A percentile compares a stretch with the other conserved stretches of the same genome.
Conservation (phyloP, 2,797 vertebrate genomes). For the Hephaestus fuliginosus region DNA sequence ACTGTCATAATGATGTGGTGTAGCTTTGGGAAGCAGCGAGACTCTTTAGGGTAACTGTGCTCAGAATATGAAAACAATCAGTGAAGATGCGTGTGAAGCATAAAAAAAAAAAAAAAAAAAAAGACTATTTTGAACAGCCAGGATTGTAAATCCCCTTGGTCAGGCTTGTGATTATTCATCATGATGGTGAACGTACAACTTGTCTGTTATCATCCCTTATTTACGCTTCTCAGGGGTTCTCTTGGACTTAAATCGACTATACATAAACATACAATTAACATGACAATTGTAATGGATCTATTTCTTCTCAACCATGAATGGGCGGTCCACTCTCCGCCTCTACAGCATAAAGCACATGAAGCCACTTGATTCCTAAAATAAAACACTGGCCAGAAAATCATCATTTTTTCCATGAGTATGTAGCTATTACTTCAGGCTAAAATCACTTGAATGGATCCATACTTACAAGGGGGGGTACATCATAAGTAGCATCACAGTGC, state of each 20-base stretch:
- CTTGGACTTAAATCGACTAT: no score
- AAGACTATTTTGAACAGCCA: background rate
- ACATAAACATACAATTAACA: background rate
- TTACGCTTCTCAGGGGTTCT: background rate
- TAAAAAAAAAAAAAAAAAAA: background rate
- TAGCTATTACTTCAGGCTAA: background rate
- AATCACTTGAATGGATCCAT: constrained; percentile 6
- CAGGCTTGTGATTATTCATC: background rate
- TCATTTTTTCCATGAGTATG: background rate
- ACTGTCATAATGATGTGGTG: background rate
- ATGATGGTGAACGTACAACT: background rate
- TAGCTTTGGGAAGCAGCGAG: background rate
- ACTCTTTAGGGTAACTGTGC: background rate
- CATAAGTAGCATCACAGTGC: background rate
- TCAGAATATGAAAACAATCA: background rate
- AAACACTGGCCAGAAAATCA: background rate
- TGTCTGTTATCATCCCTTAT: background rate
- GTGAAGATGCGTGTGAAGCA: background rate
- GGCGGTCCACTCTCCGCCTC: constrained; percentile 13
- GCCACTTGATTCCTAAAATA: constrained; percentile 24
- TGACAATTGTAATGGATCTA: constrained; percentile 3
- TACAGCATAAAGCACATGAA: constrained; percentile 6
- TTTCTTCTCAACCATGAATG: background rate
- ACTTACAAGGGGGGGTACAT: background rate
- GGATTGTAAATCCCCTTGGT: background rate